phyloP scores from a whole-genome alignment of 2,888 invertebrate genomes.

The Macrophya alboannulata region DNA sequence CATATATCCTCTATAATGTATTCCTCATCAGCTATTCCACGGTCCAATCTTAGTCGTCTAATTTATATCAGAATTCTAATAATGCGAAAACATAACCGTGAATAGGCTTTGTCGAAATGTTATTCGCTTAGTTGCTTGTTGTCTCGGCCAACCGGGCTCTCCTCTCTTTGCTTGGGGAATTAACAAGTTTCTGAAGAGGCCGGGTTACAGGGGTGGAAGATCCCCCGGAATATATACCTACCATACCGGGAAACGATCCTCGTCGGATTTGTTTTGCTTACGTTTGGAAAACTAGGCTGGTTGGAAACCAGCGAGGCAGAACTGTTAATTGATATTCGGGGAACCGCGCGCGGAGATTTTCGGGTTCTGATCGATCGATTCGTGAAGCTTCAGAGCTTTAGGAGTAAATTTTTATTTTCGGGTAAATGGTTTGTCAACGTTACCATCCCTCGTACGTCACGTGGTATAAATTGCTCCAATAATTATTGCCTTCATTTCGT shows the following conservation, averaged over 20 bases:
- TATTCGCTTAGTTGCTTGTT: constrained; percentile 18
- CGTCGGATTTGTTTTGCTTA: constrained; percentile 31
- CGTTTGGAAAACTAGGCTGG: constrained; percentile 17
- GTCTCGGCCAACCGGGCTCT: background rate
- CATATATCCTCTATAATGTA: background rate
- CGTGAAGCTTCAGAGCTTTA: background rate
- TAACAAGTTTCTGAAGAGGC: constrained; percentile 46
- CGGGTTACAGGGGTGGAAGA: constrained; percentile 9
- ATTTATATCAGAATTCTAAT: constrained; percentile 7
- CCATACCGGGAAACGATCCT: background rate
- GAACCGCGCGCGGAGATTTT: background rate
- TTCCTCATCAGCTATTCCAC: constrained; percentile 18
- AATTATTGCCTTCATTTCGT: constrained; percentile 30
- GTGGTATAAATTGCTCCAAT: constrained; percentile 12
- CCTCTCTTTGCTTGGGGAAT: constrained; percentile 5
- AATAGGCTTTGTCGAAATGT: background rate
- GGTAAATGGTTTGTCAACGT: background rate
- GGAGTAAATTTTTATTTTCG: background rate
- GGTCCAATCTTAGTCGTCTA: background rate
- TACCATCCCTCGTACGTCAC: background rate
- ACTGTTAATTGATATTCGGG: constrained; percentile 25
- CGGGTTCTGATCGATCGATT: constrained; percentile 24
- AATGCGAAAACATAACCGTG: constrained; percentile 9
- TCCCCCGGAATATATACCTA: background rate
- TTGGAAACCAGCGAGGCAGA: background rate